These are phyloP conservation scores for Hypolimnas misippus DNA, from an alignment of 2,888 invertebrate genomes.

Conservation along the genomic window DNA sequence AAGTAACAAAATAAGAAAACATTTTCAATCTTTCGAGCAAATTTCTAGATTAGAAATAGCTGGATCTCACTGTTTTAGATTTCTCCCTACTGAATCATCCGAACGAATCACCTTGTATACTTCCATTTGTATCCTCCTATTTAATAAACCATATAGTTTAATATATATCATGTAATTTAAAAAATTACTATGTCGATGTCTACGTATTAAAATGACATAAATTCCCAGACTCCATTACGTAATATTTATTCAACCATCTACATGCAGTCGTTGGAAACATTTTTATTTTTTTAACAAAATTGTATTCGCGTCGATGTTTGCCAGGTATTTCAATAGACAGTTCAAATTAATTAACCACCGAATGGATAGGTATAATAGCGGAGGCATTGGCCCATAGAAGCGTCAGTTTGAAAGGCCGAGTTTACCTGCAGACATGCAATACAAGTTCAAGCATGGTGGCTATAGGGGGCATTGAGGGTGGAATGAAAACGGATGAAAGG, in stretches of 20 bases:
- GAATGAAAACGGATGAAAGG: conserved; percentile 42
- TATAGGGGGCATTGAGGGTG: conserved; percentile 50
- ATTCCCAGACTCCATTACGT: not conserved
- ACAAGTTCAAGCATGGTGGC: conserved; percentile 60
- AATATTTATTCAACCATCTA: not conserved
- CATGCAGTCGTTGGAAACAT: not conserved
- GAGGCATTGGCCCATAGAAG: conserved; percentile 44
- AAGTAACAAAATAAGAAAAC: too few relatives aligned
- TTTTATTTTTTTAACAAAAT: not conserved
- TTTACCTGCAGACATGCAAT: conserved; percentile 70
- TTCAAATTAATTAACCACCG: conserved; percentile 54
- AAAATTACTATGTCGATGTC: not conserved
- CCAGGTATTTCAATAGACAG: conserved; percentile 16
- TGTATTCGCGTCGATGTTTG: conserved; percentile 6
- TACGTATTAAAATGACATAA: not conserved
- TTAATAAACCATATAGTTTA: too few relatives aligned
- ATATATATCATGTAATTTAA: too few relatives aligned
- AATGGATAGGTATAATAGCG: conserved; percentile 44
- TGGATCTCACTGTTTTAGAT: too few relatives aligned
- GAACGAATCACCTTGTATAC: too few relatives aligned
- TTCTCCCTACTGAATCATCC: too few relatives aligned
- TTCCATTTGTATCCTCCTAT: too few relatives aligned
- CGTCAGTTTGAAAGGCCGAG: conserved; percentile 71
- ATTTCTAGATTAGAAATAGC: too few relatives aligned
- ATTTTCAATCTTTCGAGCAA: too few relatives aligned